Evolutionary conservation across 2,797 vertebrate genomes (phyloP).

Genomic region (Diceros bicornis): DNA sequence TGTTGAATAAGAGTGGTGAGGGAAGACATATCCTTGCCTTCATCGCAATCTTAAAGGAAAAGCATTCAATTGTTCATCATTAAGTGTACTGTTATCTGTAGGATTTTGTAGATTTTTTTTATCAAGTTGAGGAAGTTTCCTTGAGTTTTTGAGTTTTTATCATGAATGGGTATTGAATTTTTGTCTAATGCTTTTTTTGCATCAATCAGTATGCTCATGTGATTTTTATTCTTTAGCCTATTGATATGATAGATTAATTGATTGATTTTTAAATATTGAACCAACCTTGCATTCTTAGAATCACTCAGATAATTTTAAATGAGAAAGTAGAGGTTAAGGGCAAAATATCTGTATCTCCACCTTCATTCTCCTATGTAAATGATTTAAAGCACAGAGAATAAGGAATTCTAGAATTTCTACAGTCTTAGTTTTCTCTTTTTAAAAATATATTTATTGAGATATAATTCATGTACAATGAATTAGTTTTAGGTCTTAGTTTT

Average conservation of each 20-base stretch:
- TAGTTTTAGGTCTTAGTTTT: neutral
- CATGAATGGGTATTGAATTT: neutral
- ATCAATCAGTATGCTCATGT: neutral
- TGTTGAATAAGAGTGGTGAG: neutral
- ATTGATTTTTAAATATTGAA: neutral
- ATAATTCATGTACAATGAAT: neutral
- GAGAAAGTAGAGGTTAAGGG: neutral
- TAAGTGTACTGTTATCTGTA: neutral
- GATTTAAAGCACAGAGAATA: neutral
- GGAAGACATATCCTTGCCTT: neutral
- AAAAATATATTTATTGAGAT: neutral
- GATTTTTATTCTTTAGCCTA: neutral
- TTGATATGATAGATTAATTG: neutral
- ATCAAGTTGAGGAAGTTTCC: neutral
- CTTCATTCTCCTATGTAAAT: neutral
- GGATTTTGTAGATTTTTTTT: neutral
- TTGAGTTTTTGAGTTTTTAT: neutral
- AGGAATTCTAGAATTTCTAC: neutral
- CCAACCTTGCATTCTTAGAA: neutral
- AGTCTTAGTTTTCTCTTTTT: neutral
- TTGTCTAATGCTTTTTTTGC: neutral
- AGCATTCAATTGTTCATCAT: neutral
- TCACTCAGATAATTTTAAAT: slow-evolving; percentile 40
- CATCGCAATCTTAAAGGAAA: neutral
- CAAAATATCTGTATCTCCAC: neutral